phyloP scores from a whole-genome alignment of 1,140 invertebrate genomes.

The Heliconius hewitsoni region DNA sequence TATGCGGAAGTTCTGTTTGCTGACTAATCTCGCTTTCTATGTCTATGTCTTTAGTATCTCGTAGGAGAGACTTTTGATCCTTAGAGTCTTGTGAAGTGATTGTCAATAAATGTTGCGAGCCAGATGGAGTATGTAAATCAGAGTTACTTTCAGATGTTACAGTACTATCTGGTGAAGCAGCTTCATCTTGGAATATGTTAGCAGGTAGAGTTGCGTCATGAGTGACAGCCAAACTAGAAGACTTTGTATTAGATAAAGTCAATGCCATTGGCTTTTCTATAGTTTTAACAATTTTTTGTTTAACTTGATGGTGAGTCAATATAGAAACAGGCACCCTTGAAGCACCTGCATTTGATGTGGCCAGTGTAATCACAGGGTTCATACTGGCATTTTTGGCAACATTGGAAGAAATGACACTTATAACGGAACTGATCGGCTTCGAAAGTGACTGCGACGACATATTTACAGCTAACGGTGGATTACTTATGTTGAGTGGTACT shows the following conservation, averaged over 20 bases:
- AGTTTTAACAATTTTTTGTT: conserved; percentile 80
- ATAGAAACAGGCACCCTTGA: conserved; percentile 74
- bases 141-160: conserved; percentile 75
- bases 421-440: conserved; percentile 75
- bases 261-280: conserved; percentile 81
- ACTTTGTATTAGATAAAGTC: conserved; percentile 76
- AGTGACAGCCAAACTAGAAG: conserved; percentile 81
- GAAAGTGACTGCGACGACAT: conserved; percentile 67
- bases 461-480: conserved; percentile 61
- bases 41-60: conserved; percentile 74
- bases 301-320: conserved; percentile 76
- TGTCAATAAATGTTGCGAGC: conserved; percentile 53
- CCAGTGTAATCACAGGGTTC: conserved; percentile 72
- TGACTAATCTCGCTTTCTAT: conserved; percentile 78
- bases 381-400: conserved; percentile 69
- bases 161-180: conserved; percentile 81
- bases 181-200: conserved; percentile 84
- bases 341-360: conserved; percentile 62
- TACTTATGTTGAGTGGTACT: conserved; percentile 68
- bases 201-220: conserved; percentile 82
- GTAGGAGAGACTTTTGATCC: conserved; percentile 52
- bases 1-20: conserved; percentile 76
- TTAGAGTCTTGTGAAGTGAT: conserved; percentile 52
- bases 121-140: conserved; percentile 54
- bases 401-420: conserved; percentile 77